A percentile compares a stretch with the other conserved stretches of the same genome.
These are phyloP conservation scores for Procambarus virginalis DNA, from an alignment of 1,140 invertebrate genomes.

Conservation along the genomic window DNA sequence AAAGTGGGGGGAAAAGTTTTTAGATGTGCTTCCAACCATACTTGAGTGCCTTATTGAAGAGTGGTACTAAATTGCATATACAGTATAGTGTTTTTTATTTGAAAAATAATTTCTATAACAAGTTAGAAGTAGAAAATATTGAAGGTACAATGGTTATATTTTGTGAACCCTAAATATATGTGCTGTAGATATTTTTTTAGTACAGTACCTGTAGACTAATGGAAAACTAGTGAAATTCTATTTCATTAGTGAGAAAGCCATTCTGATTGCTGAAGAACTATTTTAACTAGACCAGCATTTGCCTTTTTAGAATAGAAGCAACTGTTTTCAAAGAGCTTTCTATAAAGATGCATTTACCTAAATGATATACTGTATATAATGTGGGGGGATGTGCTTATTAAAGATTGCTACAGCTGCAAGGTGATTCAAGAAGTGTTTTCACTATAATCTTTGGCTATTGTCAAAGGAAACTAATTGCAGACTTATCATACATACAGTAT, in stretches of 20 bases:
- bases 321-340: constrained; percentile 28
- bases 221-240: constrained; percentile 12
- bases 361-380: background rate
- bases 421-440: constrained; percentile 11
- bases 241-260: constrained; percentile 31
- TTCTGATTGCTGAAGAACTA: constrained; percentile 14
- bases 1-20: background rate
- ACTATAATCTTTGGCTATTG: background rate
- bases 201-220: constrained; percentile 10
- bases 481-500: background rate
- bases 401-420: background rate
- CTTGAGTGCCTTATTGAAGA: constrained; percentile 59
- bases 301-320: background rate
- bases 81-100: constrained; percentile 23
- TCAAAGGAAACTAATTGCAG: background rate
- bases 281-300: constrained; percentile 14
- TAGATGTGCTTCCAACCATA: constrained; percentile 52
- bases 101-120: constrained; percentile 30
- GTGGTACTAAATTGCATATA: constrained; percentile 54
- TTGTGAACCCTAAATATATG: constrained; percentile 33
- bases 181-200: constrained; percentile 56
- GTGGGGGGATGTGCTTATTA: background rate
- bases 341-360: background rate
- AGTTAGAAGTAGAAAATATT: constrained; percentile 39
- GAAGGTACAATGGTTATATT: constrained; percentile 47